Evolutionary conservation across 1,140 invertebrate genomes (phyloP), one percentile per base, ranked within the genome.

Genomic region (Venustaconcha ellipsiformis): DNA sequence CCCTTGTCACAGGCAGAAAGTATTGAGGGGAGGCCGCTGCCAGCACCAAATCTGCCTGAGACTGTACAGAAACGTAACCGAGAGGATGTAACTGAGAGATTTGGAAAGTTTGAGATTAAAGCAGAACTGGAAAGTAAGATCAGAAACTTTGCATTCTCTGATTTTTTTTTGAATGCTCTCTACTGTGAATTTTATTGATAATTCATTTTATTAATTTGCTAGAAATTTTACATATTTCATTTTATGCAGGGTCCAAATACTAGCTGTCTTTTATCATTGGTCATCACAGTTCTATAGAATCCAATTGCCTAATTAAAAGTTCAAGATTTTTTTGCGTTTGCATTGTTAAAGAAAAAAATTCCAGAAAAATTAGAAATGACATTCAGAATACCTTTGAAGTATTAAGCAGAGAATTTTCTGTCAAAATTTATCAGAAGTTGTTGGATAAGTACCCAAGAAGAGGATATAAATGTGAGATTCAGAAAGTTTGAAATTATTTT

Each of bases 41-140:
- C 93, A 74, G 90, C 91, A 62, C 90, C 75, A 67, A 85, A 85
- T 8, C 79, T 86, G 12, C 85, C 91, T 64, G 91, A 92, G 30
- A 93, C 92, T 56, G 89, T 93, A 3, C 91, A 93, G n/a, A 96
- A 96, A 83, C 82, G 86, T 69, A 91, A 91, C 80, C 77, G 90
- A 18, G 91, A 90, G 74, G 97, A 99, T 86, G 97, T 99, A 72
- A 97, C 99, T 83, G 98, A 99, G 78, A 97, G 99, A 89, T 99
- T 99, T 93, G 98, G 97, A 84, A 98, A 98, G 91, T 99, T 99
- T 91, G 97, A 98, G 87, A 96, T 99, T 70, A 84, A 84, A 78
- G 69, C 80, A 20, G 85, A 89, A 79, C 65, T 86, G 60, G 86
- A 80, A 74, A 81, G 82, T 87, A 84, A 78, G 80, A 83, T 78